Conservation (phyloP, 2,113 vertebrate species). For the Dicerorhinus sumatrensis region DNA sequence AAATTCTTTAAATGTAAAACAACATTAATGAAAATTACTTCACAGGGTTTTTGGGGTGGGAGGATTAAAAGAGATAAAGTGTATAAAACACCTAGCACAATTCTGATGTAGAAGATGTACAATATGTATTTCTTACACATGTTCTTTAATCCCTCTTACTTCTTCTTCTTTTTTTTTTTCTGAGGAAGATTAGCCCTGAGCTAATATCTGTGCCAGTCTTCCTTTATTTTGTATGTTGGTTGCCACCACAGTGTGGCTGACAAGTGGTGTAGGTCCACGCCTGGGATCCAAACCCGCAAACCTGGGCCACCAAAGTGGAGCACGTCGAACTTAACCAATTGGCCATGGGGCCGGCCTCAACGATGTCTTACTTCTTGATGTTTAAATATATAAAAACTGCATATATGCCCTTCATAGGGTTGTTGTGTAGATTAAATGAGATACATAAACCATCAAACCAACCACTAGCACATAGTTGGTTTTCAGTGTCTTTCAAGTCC, state of each 20-base stretch:
- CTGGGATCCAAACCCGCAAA: too few species aligned
- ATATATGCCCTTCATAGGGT: neutral
- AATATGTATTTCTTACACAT: neutral
- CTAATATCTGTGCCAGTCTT: too few species aligned
- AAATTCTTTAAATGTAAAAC: constrained; percentile 34
- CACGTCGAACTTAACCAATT: too few species aligned
- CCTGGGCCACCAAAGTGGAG: too few species aligned
- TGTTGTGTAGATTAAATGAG: neutral
- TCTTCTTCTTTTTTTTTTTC: neutral
- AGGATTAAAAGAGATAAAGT: neutral
- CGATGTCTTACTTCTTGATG: neutral
- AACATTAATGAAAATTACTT: neutral
- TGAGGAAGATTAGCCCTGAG: too few species aligned
- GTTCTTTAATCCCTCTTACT: neutral
- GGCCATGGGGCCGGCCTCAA: too few species aligned
- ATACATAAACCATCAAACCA: neutral
- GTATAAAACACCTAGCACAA: neutral
- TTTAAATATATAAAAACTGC: neutral
- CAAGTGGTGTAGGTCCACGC: too few species aligned
- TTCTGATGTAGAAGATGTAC: neutral
- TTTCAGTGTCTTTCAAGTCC: neutral
- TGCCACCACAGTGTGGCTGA: too few species aligned
- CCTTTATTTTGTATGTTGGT: too few species aligned
- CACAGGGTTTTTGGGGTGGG: neutral
- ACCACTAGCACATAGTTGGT: neutral